Evolutionary conservation across 2,888 invertebrate genomes (phyloP), one percentile per base, ranked within the genome.

Genomic region (Euplexia lucipara): DNA sequence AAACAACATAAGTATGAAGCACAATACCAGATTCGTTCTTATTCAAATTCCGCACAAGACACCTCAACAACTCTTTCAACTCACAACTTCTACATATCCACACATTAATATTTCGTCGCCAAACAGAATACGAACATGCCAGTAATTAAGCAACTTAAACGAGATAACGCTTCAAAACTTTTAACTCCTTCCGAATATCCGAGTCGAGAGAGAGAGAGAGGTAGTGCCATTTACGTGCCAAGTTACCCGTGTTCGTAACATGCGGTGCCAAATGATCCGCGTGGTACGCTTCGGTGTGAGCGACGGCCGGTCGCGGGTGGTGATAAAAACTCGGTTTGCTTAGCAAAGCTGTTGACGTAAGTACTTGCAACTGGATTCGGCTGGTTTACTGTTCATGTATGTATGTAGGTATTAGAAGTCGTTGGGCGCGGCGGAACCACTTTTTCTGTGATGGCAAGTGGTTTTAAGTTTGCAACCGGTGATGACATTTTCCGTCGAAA

Each of bases 171-270:
- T 71, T 60, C 35, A 71, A 75, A 82, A 80, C 75, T 78, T 76
- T 71, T 72, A 69, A 74, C 65, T 78, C 58, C 67, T 62, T 71
- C 69, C 48, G 41, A 62, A 74, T 61, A 68, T 67, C 58, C 35
- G 62, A 65, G 34, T 37, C 47, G 60, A 64, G 52, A 18, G 52
- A 44, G 37, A 49, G 63, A 45, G 35, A 44, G 51, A 37, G 63
- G 60, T 53, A 42, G 67, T 59, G 41, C 45, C 66, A 60, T 66
- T 75, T 78, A 66, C 70, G 73, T 68, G 74, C 57, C 60, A 71
- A 78, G 74, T 83, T 77, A 75, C 54, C 61, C 68, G 74, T 74
- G 83, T 72, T 75, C 70, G 75, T 71, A 81, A 81, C 82, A 79
- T 73, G 82, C 68, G 77, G 69, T 66, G 75, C 69, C 74, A 80